These are phyloP conservation scores for Chloropsis hardwickii DNA, from an alignment of 2,113 vertebrate genomes.

Conservation along the genomic window DNA sequence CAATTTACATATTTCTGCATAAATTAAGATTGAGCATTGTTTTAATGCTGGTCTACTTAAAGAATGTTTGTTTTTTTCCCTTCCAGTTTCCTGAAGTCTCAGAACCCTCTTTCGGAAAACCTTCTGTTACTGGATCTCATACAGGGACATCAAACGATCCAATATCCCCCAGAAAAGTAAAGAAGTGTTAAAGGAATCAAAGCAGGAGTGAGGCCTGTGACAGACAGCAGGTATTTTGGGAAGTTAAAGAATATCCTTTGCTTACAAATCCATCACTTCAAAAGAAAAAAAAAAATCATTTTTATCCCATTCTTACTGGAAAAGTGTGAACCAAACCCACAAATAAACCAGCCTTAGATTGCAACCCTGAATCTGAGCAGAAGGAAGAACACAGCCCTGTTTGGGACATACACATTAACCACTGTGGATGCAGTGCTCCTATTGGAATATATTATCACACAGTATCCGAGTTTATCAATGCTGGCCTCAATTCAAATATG, in stretches of 20 bases:
- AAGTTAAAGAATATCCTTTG: neutral
- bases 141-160: neutral
- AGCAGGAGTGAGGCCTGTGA: neutral
- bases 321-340: neutral
- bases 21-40: neutral
- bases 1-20: neutral
- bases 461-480: constrained; percentile 53
- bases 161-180: neutral
- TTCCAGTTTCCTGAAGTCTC: neutral
- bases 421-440: neutral
- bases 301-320: neutral
- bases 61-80: neutral
- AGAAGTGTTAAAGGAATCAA: neutral
- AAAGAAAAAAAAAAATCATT: neutral
- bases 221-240: neutral
- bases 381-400: neutral
- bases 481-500: constrained; percentile 55
- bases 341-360: neutral
- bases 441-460: neutral
- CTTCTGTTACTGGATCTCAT: neutral
- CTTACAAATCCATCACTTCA: neutral
- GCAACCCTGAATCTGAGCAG: neutral
- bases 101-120: neutral
- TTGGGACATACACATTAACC: neutral
- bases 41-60: neutral